These are phyloP conservation scores for Arrhamphus sclerolepis DNA, from an alignment of 2,797 vertebrate genomes.

Conservation along the genomic window DNA sequence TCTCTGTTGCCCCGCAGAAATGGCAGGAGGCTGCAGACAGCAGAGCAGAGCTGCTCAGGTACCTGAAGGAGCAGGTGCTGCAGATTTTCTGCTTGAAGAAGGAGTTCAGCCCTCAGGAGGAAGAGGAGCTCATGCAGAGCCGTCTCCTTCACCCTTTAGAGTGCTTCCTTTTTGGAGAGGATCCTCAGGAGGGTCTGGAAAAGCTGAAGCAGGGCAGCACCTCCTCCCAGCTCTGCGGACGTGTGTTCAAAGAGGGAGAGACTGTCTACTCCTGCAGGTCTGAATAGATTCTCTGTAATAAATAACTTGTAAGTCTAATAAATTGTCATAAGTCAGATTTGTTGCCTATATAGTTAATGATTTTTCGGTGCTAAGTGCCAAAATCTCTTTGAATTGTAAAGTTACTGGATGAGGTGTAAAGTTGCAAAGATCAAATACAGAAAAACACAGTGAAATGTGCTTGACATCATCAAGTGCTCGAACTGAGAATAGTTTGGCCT, in stretches of 20 bases:
- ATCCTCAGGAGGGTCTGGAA: slow-evolving; percentile 88
- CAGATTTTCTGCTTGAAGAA: slow-evolving; percentile 86
- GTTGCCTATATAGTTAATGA: neutral
- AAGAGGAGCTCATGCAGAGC: slow-evolving; percentile 85
- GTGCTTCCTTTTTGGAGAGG: slow-evolving; percentile 91
- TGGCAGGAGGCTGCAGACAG: slow-evolving; percentile 87
- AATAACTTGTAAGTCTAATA: neutral
- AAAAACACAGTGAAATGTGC: neutral
- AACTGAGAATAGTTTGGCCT: slow-evolving; percentile 6
- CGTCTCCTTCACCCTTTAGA: slow-evolving; percentile 88
- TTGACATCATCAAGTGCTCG: neutral
- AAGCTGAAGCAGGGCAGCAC: slow-evolving; percentile 87
- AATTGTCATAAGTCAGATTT: neutral
- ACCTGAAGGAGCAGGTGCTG: slow-evolving; percentile 90
- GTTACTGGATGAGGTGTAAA: too few species aligned
- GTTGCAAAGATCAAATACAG: too few species aligned
- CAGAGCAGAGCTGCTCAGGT: slow-evolving; percentile 80
- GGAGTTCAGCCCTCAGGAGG: slow-evolving; percentile 85
- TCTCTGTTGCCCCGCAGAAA: slow-evolving; percentile 77
- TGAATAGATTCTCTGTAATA: slow-evolving; percentile 46
- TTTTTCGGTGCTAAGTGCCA: neutral
- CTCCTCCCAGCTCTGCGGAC: slow-evolving; percentile 92
- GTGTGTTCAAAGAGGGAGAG: slow-evolving; percentile 97
- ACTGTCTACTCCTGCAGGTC: slow-evolving; percentile 99
- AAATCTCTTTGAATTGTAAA: neutral